phyloP scores from a whole-genome alignment of 1,140 invertebrate species.

The Listronotus oregonensis region DNA sequence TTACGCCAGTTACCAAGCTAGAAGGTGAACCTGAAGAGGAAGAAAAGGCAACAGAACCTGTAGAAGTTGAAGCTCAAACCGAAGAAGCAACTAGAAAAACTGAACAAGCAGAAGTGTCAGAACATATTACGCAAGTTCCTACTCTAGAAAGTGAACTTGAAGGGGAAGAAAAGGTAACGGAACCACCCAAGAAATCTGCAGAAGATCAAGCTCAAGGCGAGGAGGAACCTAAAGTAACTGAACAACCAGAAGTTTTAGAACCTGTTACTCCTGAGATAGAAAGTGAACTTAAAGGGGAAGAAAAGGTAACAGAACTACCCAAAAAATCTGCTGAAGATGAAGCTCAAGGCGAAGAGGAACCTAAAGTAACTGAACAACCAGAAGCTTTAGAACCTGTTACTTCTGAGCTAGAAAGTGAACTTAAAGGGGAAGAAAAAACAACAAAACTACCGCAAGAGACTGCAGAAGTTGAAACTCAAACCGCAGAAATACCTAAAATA shows the following conservation, averaged over 20 bases:
- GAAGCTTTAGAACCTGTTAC: background rate
- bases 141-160: slow-evolving; percentile 16
- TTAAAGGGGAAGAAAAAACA: slow-evolving; percentile 3
- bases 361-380: background rate
- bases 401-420: background rate
- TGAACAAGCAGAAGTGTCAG: slow-evolving; percentile 1
- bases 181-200: slow-evolving; percentile 21
- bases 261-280: slow-evolving; percentile 5
- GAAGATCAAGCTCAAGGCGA: slow-evolving; percentile 4
- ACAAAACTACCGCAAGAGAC: slow-evolving; percentile 24
- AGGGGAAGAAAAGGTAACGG: slow-evolving; percentile 12
- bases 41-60: slow-evolving; percentile 7
- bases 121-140: background rate
- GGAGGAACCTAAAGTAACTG: background rate
- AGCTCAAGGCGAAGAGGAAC: slow-evolving; percentile 7
- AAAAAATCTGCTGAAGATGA: slow-evolving; percentile 15
- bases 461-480: no score
- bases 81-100: background rate
- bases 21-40: slow-evolving; percentile 13
- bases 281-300: slow-evolving; percentile 15
- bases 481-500: slow-evolving; percentile 11
- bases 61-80: slow-evolving; percentile 1
- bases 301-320: slow-evolving; percentile 13
- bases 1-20: slow-evolving; percentile 4
- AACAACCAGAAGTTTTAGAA: slow-evolving; percentile 1